phyloP scores from a whole-genome alignment of 2,113 vertebrate genomes.

The Sminthopsis crassicaudata region DNA sequence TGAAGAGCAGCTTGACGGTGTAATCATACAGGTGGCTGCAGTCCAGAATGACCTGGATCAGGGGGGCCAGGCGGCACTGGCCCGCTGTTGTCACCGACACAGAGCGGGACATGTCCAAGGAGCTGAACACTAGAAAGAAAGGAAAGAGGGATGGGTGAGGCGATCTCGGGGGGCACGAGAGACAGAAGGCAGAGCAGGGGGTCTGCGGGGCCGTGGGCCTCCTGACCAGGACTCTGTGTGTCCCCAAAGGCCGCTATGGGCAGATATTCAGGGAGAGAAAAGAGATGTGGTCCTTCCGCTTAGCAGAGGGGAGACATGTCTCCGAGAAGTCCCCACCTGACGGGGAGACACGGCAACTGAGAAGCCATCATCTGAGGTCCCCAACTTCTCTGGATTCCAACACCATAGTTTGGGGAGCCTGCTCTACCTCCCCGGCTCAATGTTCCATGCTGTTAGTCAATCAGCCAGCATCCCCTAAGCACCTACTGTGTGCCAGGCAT shows the following conservation, averaged over 20 bases:
- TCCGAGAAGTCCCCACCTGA: neutral
- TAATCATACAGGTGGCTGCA: conserved; percentile 98
- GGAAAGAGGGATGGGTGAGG: neutral
- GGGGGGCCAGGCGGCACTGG: conserved; percentile 97
- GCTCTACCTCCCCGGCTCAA: neutral
- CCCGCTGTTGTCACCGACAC: conserved; percentile 95
- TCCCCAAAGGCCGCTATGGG: neutral
- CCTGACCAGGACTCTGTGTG: neutral
- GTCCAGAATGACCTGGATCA: conserved; percentile 98
- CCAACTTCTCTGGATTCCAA: conserved; percentile 14
- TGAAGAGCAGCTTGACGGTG: conserved; percentile 98
- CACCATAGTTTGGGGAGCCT: conserved; percentile 4
- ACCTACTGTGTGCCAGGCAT: neutral
- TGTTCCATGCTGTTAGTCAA: neutral
- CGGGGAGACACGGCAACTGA: neutral
- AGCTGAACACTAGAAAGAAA: conserved; percentile 91
- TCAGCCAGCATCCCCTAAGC: neutral
- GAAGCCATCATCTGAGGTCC: neutral
- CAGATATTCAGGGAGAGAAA: neutral
- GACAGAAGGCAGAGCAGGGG: neutral
- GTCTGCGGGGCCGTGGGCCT: no score
- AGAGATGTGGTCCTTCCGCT: neutral
- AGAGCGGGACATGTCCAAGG: conserved; percentile 97
- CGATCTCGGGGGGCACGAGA: neutral
- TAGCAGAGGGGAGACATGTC: neutral